Base-by-base conservation (phyloP, 2,113 vertebrate species). In the Brevimyrus niger region DNA sequence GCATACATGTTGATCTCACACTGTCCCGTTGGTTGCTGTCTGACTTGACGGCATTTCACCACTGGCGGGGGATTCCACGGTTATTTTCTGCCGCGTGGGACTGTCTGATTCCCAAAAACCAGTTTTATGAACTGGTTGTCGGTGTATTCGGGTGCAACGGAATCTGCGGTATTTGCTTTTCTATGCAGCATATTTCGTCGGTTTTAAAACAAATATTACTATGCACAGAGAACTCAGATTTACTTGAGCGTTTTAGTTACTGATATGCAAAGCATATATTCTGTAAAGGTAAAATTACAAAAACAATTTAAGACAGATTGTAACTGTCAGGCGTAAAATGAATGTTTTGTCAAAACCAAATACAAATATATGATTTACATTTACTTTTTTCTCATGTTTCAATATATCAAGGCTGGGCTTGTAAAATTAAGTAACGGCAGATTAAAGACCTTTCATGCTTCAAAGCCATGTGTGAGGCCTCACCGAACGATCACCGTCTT, bases 401-500 rank as follows among this genome's bases (percentile, higher is more conserved):
- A 0, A 69, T 69, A 4, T 13, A 69, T 69, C n/a, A 69, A 31
- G 19, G 73, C 5, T 80, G 17, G 31, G 44, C 8, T 47, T 44
- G 10, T 83, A 47, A 46, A 42, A 83, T 38, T 44, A 46, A 46
- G 38, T 83, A 23, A 84, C 38, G n/a, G 82, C 17, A 42, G 44
- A 84, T 84, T 44, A 44, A 84, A 84, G 44, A n/a, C 80, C 80
- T 83, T 83, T 47, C 7, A 47, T 23, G 82, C 3, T 84, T 47
- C 38, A 84, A 23, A 84, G 35, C 38, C 19, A 3, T 5, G 21
- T n/a, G 35, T 83, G 80, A 84, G 6, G 2, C 2, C 19, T 8
- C 69, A 88, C 65, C 46, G 92, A 91, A 92, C 91, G 90, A 92
- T 91, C 35, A 4, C 69, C 4, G 31, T 92, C 93, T 94, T 84